Conservation (phyloP, 2,888 invertebrate species). For the Saturnia japonica region DNA sequence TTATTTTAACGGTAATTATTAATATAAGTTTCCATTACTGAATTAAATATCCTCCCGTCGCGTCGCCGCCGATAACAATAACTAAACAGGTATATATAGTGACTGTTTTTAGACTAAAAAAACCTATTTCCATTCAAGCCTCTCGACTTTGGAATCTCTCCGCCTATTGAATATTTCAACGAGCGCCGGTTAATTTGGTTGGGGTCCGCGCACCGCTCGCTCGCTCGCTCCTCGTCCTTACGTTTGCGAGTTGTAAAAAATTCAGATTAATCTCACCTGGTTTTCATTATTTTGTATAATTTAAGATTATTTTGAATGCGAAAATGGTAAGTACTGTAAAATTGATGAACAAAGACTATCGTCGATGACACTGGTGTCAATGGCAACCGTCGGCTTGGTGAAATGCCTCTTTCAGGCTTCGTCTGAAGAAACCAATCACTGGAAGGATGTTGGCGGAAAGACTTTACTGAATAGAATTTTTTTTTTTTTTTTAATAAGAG, state of each 20-base stretch:
- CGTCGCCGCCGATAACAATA: background rate
- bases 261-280: constrained; percentile 4
- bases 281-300: background rate
- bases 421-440: no score
- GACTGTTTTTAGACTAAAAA: background rate
- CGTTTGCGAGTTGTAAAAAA: constrained; percentile 2
- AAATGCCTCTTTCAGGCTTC: no score
- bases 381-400: no score
- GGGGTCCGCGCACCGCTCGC: background rate
- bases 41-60: no score
- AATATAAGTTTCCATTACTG: no score
- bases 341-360: no score
- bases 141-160: background rate
- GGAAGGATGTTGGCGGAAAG: no score
- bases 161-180: constrained; percentile 11
- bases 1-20: no score
- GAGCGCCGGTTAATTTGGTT: constrained; percentile 6
- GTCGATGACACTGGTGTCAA: no score
- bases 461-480: no score
- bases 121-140: background rate
- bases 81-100: background rate
- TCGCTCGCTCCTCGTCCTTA: background rate
- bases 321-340: background rate
- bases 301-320: background rate
- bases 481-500: no score